These are phyloP conservation scores for Eubucco bourcierii DNA, from an alignment of 2,113 vertebrate genomes.

Conservation along the genomic window DNA sequence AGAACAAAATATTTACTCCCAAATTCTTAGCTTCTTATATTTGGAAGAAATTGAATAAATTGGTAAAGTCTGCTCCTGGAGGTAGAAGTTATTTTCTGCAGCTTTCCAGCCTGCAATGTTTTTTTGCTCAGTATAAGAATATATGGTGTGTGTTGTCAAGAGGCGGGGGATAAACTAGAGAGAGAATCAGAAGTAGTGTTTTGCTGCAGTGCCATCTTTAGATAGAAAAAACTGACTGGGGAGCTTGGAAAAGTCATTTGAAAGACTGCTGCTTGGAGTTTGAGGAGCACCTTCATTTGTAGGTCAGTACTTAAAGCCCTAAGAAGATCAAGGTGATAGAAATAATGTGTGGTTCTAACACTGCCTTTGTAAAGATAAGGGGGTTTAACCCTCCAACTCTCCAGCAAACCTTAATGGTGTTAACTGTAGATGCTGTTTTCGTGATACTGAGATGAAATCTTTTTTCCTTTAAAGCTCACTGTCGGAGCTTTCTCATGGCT, in stretches of 20 bases:
- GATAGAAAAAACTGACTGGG: neutral
- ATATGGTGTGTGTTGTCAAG: neutral
- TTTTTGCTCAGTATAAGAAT: neutral
- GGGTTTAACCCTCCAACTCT: neutral
- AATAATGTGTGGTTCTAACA: neutral
- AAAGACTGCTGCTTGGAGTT: neutral
- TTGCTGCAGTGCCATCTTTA: neutral
- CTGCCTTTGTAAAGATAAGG: neutral
- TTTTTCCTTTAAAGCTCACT: neutral
- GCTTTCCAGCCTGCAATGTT: neutral
- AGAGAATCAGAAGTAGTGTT: neutral
- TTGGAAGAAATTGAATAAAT: neutral
- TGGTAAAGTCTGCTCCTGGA: neutral
- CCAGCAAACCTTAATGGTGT: neutral
- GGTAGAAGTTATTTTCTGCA: neutral
- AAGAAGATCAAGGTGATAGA: conserved; percentile 7
- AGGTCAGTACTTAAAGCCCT: neutral
- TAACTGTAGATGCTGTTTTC: neutral
- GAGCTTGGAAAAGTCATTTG: neutral
- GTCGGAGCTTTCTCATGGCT: neutral
- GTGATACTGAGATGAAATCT: neutral
- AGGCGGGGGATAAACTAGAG: neutral
- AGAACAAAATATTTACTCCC: neutral
- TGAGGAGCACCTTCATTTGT: conserved; percentile 10
- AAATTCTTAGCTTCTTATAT: neutral